These are phyloP conservation scores for Heliocidaris tuberculata DNA, from an alignment of 35 echinoderm and acorn worm species.

Conservation along the genomic window DNA sequence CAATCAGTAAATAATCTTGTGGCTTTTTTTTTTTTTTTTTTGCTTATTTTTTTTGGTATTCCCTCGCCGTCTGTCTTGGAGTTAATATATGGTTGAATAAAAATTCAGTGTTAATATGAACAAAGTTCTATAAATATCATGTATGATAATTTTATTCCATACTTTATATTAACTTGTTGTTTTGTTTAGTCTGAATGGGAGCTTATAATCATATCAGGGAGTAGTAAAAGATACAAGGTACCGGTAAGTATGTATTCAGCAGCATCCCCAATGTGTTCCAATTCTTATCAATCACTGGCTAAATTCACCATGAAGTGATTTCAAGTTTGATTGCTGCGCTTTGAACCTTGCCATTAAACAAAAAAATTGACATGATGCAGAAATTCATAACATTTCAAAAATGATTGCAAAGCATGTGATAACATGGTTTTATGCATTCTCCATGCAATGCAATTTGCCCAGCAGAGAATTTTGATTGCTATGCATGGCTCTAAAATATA, in stretches of 20 bases:
- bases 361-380: too few relatives aligned
- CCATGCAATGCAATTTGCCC: neutral
- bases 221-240: neutral
- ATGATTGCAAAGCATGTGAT: neutral
- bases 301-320: neutral
- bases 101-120: neutral
- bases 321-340: neutral
- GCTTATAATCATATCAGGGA: neutral
- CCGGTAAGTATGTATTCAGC: neutral
- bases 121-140: neutral
- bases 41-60: too few relatives aligned
- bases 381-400: too few relatives aligned
- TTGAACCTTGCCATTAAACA: neutral
- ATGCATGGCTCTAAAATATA: neutral
- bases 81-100: neutral
- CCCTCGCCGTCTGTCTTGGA: too few relatives aligned
- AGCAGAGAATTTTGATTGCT: neutral
- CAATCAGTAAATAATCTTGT: too few relatives aligned
- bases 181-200: constrained; percentile 13
- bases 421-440: neutral
- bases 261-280: neutral
- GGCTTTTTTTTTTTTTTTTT: too few relatives aligned
- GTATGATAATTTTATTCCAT: neutral
- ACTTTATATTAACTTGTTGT: neutral
- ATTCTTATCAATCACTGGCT: neutral